These are phyloP conservation scores for Masnerella sp. DNA, from an alignment of 2,888 invertebrate species.

Conservation along the genomic window DNA sequence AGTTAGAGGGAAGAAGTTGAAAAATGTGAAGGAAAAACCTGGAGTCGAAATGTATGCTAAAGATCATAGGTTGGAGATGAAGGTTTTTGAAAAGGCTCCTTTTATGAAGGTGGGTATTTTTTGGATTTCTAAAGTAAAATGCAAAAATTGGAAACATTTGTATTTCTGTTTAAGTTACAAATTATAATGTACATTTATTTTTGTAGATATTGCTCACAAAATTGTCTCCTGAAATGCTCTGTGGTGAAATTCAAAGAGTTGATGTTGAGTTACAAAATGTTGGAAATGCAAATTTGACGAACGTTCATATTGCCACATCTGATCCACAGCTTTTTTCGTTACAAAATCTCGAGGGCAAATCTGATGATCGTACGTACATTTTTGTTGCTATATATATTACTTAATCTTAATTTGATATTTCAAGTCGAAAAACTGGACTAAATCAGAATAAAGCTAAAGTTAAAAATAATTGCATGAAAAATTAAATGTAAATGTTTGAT, in stretches of 20 bases:
- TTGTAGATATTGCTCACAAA: conserved; percentile 85
- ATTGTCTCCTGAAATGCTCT: conserved; percentile 83
- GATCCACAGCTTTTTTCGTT: conserved; percentile 84
- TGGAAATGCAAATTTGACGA: conserved; percentile 83
- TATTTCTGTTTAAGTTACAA: neutral
- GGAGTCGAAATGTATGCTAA: conserved; percentile 78
- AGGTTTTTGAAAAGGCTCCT: conserved; percentile 88
- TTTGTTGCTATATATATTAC: neutral
- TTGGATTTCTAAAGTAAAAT: no score
- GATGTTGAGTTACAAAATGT: conserved; percentile 84
- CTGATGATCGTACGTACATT: conserved; percentile 47
- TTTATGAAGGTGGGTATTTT: conserved; percentile 90
- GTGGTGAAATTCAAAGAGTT: conserved; percentile 86
- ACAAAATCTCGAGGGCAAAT: conserved; percentile 67
- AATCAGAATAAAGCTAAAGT: no score
- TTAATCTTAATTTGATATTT: neutral
- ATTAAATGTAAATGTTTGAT: no score
- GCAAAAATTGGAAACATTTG: no score
- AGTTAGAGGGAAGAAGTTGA: conserved; percentile 80
- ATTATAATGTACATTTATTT: neutral
- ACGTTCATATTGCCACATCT: conserved; percentile 83
- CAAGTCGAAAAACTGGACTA: no score
- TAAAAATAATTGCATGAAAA: no score
- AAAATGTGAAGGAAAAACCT: conserved; percentile 79
- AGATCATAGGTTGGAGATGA: conserved; percentile 86